phyloP scores from a whole-genome alignment of 2,113 vertebrate species.

The Rhabdomys dilectus region DNA sequence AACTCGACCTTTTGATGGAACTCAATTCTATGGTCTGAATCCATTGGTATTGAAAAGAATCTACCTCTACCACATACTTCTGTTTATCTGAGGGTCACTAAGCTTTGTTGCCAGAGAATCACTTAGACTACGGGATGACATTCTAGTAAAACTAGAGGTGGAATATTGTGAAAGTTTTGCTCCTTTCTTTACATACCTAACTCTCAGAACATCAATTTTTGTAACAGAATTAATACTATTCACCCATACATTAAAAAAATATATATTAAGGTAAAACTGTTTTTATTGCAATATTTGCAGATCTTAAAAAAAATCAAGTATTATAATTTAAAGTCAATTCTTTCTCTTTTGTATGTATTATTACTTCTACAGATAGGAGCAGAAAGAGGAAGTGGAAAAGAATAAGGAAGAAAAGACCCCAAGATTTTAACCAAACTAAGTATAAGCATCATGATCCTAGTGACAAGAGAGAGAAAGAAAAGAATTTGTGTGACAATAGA shows the following conservation, averaged over 20 bases:
- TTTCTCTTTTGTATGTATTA: neutral
- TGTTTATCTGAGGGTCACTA: neutral
- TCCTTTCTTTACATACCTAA: neutral
- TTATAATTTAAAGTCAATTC: neutral
- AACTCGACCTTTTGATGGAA: neutral
- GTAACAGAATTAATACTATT: neutral
- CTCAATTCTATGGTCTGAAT: neutral
- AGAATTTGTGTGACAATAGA: neutral
- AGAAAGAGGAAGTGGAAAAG: neutral
- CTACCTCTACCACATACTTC: neutral
- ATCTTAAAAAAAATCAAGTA: neutral
- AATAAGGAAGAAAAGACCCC: neutral
- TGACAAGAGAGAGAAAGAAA: neutral
- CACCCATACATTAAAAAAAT: neutral
- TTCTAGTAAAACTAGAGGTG: neutral
- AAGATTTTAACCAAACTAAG: constrained; percentile 18
- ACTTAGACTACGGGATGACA: neutral
- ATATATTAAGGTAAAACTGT: neutral
- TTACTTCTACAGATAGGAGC: neutral
- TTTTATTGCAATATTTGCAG: neutral
- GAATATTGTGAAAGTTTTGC: neutral
- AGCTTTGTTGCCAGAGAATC: neutral
- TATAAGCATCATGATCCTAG: neutral
- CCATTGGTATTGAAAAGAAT: neutral
- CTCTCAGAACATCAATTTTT: neutral